Percentiles rank a stretch among this genome's conserved stretches.
These are phyloP conservation scores for Sipha flava DNA, from an alignment of 1,140 invertebrate genomes.

Conservation along the genomic window DNA sequence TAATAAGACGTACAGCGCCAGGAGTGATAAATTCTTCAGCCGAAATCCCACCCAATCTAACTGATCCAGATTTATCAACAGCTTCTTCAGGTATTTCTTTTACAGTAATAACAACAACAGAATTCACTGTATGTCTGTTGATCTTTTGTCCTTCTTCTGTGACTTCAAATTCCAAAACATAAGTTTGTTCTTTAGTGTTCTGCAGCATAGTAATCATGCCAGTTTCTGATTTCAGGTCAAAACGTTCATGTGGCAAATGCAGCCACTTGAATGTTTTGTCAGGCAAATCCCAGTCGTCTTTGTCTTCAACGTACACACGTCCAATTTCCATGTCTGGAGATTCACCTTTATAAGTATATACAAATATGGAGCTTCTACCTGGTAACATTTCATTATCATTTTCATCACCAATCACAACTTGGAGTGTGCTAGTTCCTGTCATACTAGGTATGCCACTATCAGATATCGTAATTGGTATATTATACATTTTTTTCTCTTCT, in stretches of 20 bases:
- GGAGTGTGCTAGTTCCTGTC: slow-evolving; percentile 66
- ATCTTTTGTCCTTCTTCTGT: slow-evolving; percentile 50
- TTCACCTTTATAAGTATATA: slow-evolving; percentile 81
- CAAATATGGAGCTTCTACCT: slow-evolving; percentile 77
- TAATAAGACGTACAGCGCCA: slow-evolving; percentile 38
- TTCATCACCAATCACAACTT: slow-evolving; percentile 78
- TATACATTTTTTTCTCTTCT: slow-evolving; percentile 77
- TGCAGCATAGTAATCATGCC: slow-evolving; percentile 77
- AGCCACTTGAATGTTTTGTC: slow-evolving; percentile 76
- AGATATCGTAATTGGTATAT: slow-evolving; percentile 76
- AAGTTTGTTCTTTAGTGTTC: slow-evolving; percentile 58
- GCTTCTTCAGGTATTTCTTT: slow-evolving; percentile 81
- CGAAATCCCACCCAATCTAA: slow-evolving; percentile 68
- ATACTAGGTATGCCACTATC: slow-evolving; percentile 65
- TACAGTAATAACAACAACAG: slow-evolving; percentile 73
- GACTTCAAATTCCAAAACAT: slow-evolving; percentile 55
- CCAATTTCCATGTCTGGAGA: slow-evolving; percentile 71
- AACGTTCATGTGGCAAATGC: slow-evolving; percentile 49
- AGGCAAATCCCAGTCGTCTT: slow-evolving; percentile 85
- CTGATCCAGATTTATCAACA: slow-evolving; percentile 79
- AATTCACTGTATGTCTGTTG: slow-evolving; percentile 57
- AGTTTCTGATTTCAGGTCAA: slow-evolving; percentile 57
- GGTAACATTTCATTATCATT: slow-evolving; percentile 80
- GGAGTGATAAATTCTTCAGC: slow-evolving; percentile 74
- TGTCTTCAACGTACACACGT: slow-evolving; percentile 79